A percentile compares a stretch with the other conserved stretches of the same genome.
These are phyloP conservation scores for Petaurus breviceps DNA, from an alignment of 2,113 vertebrate species.

Conservation along the genomic window DNA sequence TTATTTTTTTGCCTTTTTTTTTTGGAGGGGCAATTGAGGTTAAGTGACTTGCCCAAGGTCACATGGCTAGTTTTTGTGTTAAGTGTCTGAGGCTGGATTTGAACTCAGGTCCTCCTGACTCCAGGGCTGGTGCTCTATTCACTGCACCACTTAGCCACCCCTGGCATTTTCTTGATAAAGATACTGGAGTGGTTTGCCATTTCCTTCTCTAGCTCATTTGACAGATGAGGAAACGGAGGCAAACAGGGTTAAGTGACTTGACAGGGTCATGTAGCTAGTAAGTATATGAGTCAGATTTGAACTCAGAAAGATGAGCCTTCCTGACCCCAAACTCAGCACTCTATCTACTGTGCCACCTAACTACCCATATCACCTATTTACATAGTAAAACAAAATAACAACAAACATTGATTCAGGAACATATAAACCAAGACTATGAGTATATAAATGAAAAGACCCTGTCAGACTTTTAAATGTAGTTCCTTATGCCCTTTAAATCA, in stretches of 20 bases:
- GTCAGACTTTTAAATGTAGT: neutral
- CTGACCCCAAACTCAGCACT: neutral
- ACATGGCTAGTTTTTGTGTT: neutral
- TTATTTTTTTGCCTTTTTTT: neutral
- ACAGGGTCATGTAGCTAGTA: neutral
- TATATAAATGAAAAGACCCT: slow-evolving; percentile 30
- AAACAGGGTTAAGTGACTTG: neutral
- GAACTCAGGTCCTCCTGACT: too few species aligned
- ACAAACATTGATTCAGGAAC: slow-evolving; percentile 18
- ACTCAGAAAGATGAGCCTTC: neutral
- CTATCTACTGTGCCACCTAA: neutral
- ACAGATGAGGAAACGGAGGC: neutral
- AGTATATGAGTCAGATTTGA: neutral
- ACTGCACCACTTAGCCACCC: too few species aligned
- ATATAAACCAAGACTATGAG: slow-evolving; percentile 50
- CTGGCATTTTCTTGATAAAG: neutral
- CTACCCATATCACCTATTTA: slow-evolving; percentile 31
- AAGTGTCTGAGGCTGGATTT: too few species aligned
- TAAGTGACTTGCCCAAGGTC: too few species aligned
- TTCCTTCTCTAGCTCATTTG: neutral
- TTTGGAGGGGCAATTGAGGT: too few species aligned
- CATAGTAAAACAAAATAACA: slow-evolving; percentile 56
- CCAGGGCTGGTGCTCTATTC: too few species aligned
- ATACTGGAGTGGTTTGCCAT: neutral
- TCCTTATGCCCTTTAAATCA: neutral